A percentile compares a stretch with the other conserved stretches of the same genome.
phyloP scores from a whole-genome alignment of 2,797 vertebrate species.

The Sylvia borin region DNA sequence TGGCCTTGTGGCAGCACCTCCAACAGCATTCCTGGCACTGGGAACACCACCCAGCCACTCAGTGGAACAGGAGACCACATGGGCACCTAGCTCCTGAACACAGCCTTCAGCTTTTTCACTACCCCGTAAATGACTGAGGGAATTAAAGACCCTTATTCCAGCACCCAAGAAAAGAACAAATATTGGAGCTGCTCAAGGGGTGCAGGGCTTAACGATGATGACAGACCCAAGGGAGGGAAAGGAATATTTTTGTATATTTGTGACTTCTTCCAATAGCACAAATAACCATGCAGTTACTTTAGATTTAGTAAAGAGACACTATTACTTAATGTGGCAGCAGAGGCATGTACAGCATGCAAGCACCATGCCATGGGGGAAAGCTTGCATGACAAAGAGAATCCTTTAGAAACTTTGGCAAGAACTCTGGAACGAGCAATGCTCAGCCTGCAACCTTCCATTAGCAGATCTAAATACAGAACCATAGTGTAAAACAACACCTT shows the following conservation, averaged over 20 bases:
- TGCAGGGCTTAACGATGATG: not conserved
- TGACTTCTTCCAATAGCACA: not conserved
- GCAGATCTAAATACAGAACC: constrained; percentile 56
- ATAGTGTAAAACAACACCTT: constrained; percentile 34
- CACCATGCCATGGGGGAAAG: not conserved
- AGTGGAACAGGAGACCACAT: not conserved
- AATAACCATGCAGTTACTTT: not conserved
- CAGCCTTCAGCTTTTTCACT: not conserved
- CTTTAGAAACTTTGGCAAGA: constrained; percentile 63
- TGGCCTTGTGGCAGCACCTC: not conserved
- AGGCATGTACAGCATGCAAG: not conserved
- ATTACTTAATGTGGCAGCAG: constrained; percentile 20
- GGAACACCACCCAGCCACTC: not conserved
- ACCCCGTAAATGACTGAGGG: not conserved
- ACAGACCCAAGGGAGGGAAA: not conserved
- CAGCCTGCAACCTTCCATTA: constrained; percentile 40
- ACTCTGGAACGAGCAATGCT: constrained; percentile 29
- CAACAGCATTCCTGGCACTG: not conserved
- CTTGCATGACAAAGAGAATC: constrained; percentile 44
- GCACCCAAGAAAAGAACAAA: not conserved
- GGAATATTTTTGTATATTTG: not conserved
- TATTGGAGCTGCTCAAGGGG: not conserved
- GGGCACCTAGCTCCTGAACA: not conserved
- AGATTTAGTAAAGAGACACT: not conserved
- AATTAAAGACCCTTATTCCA: not conserved